Evolutionary conservation across 2,113 vertebrate genomes (phyloP).

Genomic region (Engraulis encrasicolus): DNA sequence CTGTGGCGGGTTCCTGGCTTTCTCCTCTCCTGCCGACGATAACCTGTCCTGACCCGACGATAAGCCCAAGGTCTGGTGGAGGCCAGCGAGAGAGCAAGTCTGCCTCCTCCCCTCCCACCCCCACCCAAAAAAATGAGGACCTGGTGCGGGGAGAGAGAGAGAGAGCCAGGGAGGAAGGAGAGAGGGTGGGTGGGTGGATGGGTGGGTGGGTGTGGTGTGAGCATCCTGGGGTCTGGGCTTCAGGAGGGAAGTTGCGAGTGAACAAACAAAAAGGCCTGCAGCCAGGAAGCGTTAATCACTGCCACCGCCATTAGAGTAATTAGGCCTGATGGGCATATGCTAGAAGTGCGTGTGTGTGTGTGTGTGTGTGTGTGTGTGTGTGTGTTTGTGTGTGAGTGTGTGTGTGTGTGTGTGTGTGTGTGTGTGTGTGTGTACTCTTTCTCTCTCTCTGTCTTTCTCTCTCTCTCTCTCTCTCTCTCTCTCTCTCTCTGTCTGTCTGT

Average conservation of each 20-base stretch:
- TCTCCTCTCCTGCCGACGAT: conserved; percentile 44
- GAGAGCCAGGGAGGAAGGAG: too few species aligned
- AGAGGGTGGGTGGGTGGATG: conserved; percentile 27
- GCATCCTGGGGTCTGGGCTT: conserved; percentile 61
- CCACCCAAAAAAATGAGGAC: conserved; percentile 32
- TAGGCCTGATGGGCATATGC: conserved; percentile 78
- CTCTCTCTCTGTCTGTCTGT: too few species aligned
- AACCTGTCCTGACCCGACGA: conserved; percentile 62
- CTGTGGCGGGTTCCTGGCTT: conserved; percentile 62
- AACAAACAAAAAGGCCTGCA: conserved; percentile 71
- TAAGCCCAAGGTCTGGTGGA: conserved; percentile 63
- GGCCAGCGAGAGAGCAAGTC: conserved; percentile 54
- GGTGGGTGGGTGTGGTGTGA: conserved; percentile 15
- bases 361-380: conserved; percentile 34
- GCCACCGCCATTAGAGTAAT: conserved; percentile 70
- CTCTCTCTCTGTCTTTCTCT: too few species aligned
- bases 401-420: neutral
- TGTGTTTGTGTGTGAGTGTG: conserved; percentile 6
- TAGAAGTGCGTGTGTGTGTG: too few species aligned
- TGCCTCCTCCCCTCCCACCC: too few species aligned
- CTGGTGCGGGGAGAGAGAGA: too few species aligned
- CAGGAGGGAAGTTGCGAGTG: conserved; percentile 62
- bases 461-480: too few species aligned
- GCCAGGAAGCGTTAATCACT: conserved; percentile 83
- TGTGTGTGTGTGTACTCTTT: neutral